Evolutionary conservation across 2,797 vertebrate genomes (phyloP).

Genomic region (Lithobates sylvaticus): DNA sequence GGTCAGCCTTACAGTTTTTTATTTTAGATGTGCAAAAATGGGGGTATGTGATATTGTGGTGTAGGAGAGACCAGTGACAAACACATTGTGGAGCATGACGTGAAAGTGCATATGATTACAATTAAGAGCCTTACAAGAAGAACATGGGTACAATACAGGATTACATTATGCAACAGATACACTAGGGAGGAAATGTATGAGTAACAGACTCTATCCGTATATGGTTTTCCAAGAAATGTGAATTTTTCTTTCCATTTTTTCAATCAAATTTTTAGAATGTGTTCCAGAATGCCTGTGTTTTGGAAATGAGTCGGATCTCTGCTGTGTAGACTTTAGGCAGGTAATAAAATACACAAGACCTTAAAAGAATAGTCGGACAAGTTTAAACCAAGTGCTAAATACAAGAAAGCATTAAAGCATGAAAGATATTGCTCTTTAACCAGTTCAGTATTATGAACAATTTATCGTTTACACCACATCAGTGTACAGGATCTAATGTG

Average conservation of each 20-base stretch:
- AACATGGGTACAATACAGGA: not conserved
- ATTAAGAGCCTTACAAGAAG: not conserved
- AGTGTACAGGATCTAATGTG: not conserved
- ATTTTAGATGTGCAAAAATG: not conserved
- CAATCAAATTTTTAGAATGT: conserved; percentile 10
- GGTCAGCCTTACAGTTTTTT: conserved; percentile 4
- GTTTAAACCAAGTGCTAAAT: conserved; percentile 1
- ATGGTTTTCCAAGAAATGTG: not conserved
- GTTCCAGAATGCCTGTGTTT: not conserved
- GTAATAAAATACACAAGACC: not conserved
- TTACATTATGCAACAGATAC: conserved; percentile 9
- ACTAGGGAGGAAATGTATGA: not conserved
- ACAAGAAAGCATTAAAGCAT: not conserved
- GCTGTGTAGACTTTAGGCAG: no score
- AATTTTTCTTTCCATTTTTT: not conserved
- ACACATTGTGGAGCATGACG: not conserved
- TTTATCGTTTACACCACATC: not conserved
- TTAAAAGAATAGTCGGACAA: not conserved
- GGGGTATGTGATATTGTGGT: conserved; percentile 1
- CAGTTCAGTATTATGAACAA: conserved; percentile 17
- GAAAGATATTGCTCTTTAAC: not conserved
- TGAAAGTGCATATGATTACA: not conserved
- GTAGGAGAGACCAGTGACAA: not conserved
- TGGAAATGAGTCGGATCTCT: not conserved
- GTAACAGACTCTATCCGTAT: not conserved